These are phyloP conservation scores for Protomyctophum bolini DNA, from an alignment of 2,113 vertebrate genomes.

Conservation along the genomic window DNA sequence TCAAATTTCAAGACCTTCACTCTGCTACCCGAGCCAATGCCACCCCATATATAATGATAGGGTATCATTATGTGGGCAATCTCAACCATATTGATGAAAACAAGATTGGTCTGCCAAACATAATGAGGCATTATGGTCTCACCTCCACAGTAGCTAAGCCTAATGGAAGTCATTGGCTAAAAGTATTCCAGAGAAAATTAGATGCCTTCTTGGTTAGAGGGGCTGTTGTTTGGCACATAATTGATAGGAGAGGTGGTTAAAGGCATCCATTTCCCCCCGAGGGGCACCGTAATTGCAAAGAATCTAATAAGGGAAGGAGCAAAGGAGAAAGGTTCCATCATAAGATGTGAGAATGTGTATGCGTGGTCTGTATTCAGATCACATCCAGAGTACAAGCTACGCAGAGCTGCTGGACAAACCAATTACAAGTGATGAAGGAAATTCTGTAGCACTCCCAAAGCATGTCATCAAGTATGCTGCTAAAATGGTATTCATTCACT, in stretches of 20 bases:
- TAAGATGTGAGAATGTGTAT: background rate
- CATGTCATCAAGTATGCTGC: conserved; percentile 24
- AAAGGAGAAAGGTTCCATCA: conserved; percentile 39
- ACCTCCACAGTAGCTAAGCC: conserved; percentile 64
- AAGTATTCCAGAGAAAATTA: conserved; percentile 71
- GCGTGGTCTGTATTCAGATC: conserved; percentile 51
- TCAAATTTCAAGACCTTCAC: too few species aligned
- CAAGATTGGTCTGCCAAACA: conserved; percentile 68
- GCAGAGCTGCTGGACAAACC: conserved; percentile 8
- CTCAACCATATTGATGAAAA: conserved; percentile 62
- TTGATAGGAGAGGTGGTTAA: conserved; percentile 76
- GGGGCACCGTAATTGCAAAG: conserved; percentile 64
- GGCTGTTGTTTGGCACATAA: conserved; percentile 69
- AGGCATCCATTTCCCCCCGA: conserved; percentile 54
- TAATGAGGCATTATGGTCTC: conserved; percentile 72
- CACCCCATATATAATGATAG: too few species aligned
- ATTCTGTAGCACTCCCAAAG: background rate
- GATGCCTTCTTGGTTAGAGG: conserved; percentile 68
- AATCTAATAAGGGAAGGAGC: conserved; percentile 57
- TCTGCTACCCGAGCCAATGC: too few species aligned
- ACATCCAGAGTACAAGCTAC: conserved; percentile 17
- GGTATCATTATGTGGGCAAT: conserved; percentile 46
- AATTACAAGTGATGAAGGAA: conserved; percentile 12
- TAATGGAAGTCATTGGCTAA: conserved; percentile 76
- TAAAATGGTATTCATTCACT: conserved; percentile 19